phyloP scores from a whole-genome alignment of 2,113 vertebrate genomes.

The Ceyx cyanopectus region DNA sequence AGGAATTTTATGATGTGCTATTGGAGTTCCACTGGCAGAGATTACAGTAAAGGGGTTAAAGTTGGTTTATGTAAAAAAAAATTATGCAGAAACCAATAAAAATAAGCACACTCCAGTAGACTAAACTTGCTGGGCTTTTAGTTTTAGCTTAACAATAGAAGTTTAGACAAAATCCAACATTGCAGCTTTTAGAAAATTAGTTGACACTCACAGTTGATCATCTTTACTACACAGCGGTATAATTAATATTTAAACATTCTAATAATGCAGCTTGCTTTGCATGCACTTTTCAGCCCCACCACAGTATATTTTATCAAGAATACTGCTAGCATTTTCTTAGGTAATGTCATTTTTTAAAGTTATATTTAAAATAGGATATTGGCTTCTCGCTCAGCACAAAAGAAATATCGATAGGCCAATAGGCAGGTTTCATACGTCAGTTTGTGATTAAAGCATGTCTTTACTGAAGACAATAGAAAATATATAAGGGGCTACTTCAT shows the following conservation, averaged over 20 bases:
- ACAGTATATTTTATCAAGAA: constrained; percentile 97
- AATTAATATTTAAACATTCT: constrained; percentile 99
- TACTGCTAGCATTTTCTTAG: constrained; percentile 76
- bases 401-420: constrained; percentile 63
- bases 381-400: constrained; percentile 52
- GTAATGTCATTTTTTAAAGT: constrained; percentile 75
- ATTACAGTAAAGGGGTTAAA: constrained; percentile 84
- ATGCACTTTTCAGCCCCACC: constrained; percentile 95
- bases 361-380: constrained; percentile 72
- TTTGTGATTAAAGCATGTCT: constrained; percentile 67
- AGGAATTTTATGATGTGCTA: constrained; percentile 82
- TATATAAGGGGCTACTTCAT: constrained; percentile 53
- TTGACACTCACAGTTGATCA: constrained; percentile 95
- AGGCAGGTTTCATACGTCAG: constrained; percentile 52
- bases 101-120: constrained; percentile 84
- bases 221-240: constrained; percentile 97
- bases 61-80: constrained; percentile 83
- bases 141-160: constrained; percentile 83
- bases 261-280: constrained; percentile 98
- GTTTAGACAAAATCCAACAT: constrained; percentile 80
- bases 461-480: constrained; percentile 64
- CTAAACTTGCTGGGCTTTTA: constrained; percentile 86
- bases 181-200: constrained; percentile 88
- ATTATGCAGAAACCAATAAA: constrained; percentile 85
- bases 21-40: constrained; percentile 80